A percentile compares a stretch with the other conserved stretches of the same genome.
These are phyloP conservation scores for Chauna torquata DNA, from an alignment of 2,113 vertebrate genomes.

Conservation along the genomic window DNA sequence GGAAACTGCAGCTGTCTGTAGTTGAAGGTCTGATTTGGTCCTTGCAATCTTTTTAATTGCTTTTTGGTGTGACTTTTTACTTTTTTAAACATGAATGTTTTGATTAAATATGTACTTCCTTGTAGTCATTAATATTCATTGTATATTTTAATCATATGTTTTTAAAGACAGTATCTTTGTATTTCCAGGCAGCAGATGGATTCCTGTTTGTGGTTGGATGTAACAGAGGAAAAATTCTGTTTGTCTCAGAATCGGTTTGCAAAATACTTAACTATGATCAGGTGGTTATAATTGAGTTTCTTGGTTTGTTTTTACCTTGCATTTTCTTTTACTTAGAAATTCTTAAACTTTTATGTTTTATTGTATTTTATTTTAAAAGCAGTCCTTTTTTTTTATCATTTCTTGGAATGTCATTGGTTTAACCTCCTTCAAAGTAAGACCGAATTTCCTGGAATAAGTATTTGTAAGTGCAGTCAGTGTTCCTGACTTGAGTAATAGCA, in stretches of 20 bases:
- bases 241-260: slow-evolving; percentile 90
- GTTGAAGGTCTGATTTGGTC: neutral
- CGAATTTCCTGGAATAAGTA: neutral
- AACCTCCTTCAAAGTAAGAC: neutral
- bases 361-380: neutral
- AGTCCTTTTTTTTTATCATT: neutral
- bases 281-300: slow-evolving; percentile 68
- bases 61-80: neutral
- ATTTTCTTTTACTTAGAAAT: neutral
- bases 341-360: neutral
- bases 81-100: too few relatives aligned
- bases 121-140: neutral
- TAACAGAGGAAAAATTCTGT: slow-evolving; percentile 91
- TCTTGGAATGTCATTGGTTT: neutral
- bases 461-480: neutral
- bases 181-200: slow-evolving; percentile 87
- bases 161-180: slow-evolving; percentile 1
- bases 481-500: neutral
- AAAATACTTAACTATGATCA: slow-evolving; percentile 90
- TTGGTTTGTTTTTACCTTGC: neutral
- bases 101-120: too few relatives aligned
- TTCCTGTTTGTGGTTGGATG: slow-evolving; percentile 94
- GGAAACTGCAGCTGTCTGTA: neutral
- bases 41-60: neutral
- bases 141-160: neutral